Base-by-base conservation (phyloP, 2,113 vertebrate species). In the Seriola aureovittata region DNA sequence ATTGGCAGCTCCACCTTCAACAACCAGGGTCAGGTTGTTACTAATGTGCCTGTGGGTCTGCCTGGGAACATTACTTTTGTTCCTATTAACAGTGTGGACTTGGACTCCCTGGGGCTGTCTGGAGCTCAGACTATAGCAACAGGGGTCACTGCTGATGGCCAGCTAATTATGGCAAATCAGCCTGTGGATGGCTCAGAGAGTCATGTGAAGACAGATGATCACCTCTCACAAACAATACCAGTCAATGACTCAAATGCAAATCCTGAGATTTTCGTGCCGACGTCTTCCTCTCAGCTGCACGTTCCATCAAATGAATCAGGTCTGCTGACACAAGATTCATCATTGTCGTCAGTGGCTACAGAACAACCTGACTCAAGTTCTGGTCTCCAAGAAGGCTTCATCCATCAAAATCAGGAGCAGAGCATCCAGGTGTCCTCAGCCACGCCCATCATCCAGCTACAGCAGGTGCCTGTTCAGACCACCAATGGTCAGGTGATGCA, bases 61-160 rank as follows among this genome's bases (percentile, higher is more conserved):
- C 97, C 97, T 10, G 98, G 98, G 93, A 99, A 99, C 94, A 99
- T 99, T 91, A 98, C 98, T 81, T 99, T 99, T 97, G 97, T 99
- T 95, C 98, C 98, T 91, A 98, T 99, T 91, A 99, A 98, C 92
- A 99, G 98, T 81, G 95, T 99, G 88, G 98, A 99, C 96, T 94
- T 99, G 95, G 98, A 99, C 95, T 99, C 98, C 85, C 96, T 99
- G 68, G 97, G 98, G 94, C 96, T 99, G 77, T 97, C 97, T 67
- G 96, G 97, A 90, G 97, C 98, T 95, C 97, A 99, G 95, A 96
- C 97, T 90, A 99, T 99, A 96, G 99, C 97, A 85, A 98, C 97
- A 74, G 97, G 98, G 88, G 95, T 99, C 94, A 98, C 98, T 85
- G 96, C 98, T 73, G 98, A 99, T 91, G 98, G 98, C 92, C 98